Evolutionary conservation across 2,797 vertebrate genomes (phyloP).

Genomic region (Sus cebifrons): DNA sequence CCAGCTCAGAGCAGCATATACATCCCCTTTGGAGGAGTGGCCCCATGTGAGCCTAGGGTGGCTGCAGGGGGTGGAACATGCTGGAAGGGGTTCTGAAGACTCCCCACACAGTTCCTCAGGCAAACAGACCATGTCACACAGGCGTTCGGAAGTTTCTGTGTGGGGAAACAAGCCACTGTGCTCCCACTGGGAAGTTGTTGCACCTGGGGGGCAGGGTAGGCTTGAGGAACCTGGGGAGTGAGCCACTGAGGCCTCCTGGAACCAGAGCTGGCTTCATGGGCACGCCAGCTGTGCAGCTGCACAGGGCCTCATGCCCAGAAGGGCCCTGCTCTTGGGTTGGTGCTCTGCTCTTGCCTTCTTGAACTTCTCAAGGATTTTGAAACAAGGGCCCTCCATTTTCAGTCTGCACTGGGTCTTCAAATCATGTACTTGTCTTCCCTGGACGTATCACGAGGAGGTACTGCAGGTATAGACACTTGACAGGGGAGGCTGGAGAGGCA

Average conservation of each 20-base stretch:
- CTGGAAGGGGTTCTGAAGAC: background rate
- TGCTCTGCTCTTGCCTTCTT: background rate
- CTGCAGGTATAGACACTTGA: background rate
- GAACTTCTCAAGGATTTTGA: background rate
- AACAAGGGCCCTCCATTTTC: background rate
- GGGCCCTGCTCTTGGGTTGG: background rate
- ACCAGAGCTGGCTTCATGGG: background rate
- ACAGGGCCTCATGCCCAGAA: background rate
- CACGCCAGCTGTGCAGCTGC: background rate
- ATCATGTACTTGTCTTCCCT: background rate
- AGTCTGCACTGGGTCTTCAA: background rate
- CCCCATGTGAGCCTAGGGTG: background rate
- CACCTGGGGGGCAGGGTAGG: background rate
- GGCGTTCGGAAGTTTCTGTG: background rate
- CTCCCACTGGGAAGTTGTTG: background rate
- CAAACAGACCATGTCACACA: background rate
- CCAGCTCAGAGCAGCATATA: accelerated
- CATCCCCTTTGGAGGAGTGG: background rate
- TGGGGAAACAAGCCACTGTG: background rate
- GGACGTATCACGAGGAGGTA: background rate
- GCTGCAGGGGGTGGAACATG: background rate
- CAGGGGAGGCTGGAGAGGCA: background rate
- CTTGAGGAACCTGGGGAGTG: background rate
- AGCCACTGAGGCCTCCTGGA: background rate
- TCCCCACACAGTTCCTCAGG: background rate